Conservation (phyloP, 2,113 vertebrate species). For the Cyanocitta stelleri region DNA sequence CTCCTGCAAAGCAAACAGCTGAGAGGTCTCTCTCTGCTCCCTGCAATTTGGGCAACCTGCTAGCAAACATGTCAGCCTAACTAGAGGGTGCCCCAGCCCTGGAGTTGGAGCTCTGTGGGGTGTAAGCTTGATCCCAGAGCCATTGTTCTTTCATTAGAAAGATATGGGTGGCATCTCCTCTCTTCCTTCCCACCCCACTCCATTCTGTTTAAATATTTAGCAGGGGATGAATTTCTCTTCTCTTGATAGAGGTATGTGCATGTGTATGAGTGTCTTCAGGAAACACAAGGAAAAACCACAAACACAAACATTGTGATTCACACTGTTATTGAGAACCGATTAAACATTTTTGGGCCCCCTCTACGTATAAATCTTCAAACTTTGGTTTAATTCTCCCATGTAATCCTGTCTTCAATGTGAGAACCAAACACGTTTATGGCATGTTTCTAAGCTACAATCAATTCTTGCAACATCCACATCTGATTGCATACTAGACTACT, state of each 20-base stretch:
- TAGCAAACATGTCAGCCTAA: neutral
- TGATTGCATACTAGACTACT: neutral
- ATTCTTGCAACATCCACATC: neutral
- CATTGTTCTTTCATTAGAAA: neutral
- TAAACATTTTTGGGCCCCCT: neutral
- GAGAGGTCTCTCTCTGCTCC: neutral
- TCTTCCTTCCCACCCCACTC: neutral
- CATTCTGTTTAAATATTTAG: neutral
- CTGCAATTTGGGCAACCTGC: neutral
- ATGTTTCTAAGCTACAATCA: neutral
- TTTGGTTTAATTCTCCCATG: neutral
- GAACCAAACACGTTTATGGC: neutral
- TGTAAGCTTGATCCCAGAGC: neutral
- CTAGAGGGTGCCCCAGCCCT: neutral
- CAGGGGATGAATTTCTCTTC: neutral
- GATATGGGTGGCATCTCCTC: neutral
- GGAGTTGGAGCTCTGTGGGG: accelerated
- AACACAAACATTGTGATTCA: neutral
- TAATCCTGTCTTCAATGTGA: neutral
- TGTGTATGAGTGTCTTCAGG: neutral
- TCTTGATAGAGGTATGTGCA: neutral
- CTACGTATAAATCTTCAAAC: neutral
- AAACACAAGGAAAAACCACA: neutral
- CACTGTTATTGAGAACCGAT: neutral
- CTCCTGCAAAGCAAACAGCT: neutral